These are phyloP conservation scores for Falco peregrinus DNA, from an alignment of 2,797 vertebrate species.

Conservation along the genomic window DNA sequence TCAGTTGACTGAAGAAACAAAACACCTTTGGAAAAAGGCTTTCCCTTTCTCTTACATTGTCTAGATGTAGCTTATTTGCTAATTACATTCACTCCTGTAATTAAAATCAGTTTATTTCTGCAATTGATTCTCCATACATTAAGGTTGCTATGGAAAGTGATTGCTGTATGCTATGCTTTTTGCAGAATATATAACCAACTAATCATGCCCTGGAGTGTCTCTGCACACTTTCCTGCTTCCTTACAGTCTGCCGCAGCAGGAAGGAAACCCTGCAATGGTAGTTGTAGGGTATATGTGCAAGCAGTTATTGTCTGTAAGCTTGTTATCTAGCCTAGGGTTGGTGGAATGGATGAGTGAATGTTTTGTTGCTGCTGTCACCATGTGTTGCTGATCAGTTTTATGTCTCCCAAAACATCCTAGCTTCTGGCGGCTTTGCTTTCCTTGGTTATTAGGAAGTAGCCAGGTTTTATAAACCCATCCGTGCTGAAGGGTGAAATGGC, in stretches of 20 bases:
- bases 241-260: neutral
- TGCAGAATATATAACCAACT: neutral
- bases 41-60: neutral
- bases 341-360: neutral
- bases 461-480: neutral
- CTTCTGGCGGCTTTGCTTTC: neutral
- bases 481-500: neutral
- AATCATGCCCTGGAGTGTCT: neutral
- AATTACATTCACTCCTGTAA: neutral
- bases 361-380: neutral
- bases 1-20: neutral
- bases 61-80: neutral
- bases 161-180: neutral
- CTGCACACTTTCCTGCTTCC: neutral
- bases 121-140: neutral
- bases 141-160: neutral
- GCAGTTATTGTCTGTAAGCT: neutral
- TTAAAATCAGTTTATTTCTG: constrained; percentile 19
- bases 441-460: neutral
- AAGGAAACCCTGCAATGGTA: neutral
- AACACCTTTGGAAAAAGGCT: neutral
- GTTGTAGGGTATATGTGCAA: neutral
- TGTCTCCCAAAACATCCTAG: neutral
- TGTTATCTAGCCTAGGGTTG: neutral
- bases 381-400: neutral